A percentile compares a stretch with the other conserved stretches of the same genome.
Evolutionary conservation across 2,797 vertebrate species (phyloP).

Genomic region (Fundulus diaphanus): DNA sequence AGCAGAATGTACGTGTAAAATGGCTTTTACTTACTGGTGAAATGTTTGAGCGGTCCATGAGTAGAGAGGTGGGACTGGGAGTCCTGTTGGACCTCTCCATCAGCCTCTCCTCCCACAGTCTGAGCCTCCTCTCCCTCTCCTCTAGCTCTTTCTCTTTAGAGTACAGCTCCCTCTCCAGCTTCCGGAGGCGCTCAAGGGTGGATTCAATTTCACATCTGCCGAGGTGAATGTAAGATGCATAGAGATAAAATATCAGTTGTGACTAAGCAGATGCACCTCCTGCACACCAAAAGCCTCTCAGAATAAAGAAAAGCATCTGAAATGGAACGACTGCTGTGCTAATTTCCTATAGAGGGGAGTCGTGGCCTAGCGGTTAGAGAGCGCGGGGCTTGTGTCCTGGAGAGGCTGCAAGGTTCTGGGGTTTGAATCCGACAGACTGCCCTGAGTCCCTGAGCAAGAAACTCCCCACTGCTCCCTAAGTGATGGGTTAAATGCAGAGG

Average conservation of each 20-base stretch:
- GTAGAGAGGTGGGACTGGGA: constrained; percentile 70
- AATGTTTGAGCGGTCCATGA: constrained; percentile 76
- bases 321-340: not conserved
- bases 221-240: not conserved
- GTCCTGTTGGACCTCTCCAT: constrained; percentile 90
- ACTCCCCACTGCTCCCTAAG: no score
- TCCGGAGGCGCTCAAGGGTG: constrained; percentile 94
- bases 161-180: constrained; percentile 95
- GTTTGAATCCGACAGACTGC: no score
- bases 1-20: not conserved
- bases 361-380: no score
- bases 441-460: no score
- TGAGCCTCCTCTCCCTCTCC: constrained; percentile 91
- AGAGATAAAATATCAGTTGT: not conserved
- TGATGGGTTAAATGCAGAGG: no score
- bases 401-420: no score
- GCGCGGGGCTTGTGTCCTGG: no score
- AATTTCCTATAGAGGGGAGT: no score
- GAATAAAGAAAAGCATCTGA: not conserved
- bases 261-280: not conserved
- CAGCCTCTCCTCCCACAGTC: constrained; percentile 96
- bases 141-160: constrained; percentile 97
- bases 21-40: constrained; percentile 63
- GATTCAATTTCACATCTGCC: constrained; percentile 96
- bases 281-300: not conserved